phyloP scores from a whole-genome alignment of 2,888 invertebrate genomes.

The Heliconius ethilla region DNA sequence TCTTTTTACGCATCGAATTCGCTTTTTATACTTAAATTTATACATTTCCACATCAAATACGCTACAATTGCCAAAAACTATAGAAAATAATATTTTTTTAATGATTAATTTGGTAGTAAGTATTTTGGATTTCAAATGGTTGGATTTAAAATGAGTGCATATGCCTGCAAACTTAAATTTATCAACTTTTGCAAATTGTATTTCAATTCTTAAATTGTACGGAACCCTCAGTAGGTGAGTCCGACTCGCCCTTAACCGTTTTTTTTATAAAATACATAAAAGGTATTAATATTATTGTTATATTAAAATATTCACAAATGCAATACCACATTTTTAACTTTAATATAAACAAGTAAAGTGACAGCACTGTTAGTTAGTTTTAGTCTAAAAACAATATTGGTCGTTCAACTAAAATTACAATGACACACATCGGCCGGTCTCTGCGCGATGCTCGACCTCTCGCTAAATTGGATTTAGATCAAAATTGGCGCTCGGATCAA shows the following conservation, averaged over 20 bases:
- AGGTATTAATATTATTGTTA: neutral
- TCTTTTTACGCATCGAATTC: too few species aligned
- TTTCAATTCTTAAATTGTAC: too few species aligned
- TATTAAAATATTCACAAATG: neutral
- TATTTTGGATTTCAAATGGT: too few species aligned
- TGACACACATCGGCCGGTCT: constrained; percentile 30
- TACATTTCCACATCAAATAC: too few species aligned
- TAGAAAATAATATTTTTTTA: too few species aligned
- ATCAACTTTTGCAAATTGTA: too few species aligned
- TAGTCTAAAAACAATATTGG: constrained; percentile 31
- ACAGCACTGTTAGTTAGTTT: constrained; percentile 30
- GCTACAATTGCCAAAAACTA: too few species aligned
- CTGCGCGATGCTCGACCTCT: constrained; percentile 34
- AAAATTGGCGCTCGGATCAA: constrained; percentile 36
- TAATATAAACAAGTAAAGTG: constrained; percentile 17
- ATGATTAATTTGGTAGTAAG: too few species aligned
- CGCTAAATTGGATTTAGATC: constrained; percentile 35
- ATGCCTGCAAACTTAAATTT: too few species aligned
- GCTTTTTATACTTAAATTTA: too few species aligned
- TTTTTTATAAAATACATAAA: neutral
- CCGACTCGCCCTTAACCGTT: neutral
- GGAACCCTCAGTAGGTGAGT: too few species aligned
- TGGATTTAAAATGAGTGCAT: too few species aligned
- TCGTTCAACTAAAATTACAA: constrained; percentile 37
- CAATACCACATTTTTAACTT: neutral